phyloP scores from a whole-genome alignment of 2,113 vertebrate species.

The Myotis davidii region DNA sequence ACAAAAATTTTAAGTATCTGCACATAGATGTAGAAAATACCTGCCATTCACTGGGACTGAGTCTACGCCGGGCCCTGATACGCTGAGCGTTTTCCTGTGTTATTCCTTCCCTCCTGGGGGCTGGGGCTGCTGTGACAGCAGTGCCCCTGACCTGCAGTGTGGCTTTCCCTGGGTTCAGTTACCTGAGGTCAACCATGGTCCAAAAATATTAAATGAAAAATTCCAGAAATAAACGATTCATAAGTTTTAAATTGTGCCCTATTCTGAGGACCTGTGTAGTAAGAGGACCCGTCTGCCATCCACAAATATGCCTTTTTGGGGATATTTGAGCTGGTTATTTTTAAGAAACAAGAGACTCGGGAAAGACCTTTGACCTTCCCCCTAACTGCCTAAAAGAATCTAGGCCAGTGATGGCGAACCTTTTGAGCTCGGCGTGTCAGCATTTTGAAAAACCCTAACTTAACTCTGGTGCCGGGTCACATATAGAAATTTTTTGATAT shows the following conservation, averaged over 20 bases:
- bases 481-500: no score
- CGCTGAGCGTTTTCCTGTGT: rapidly evolving
- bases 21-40: neutral
- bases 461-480: no score
- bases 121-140: rapidly evolving
- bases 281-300: neutral
- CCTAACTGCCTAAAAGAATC: neutral
- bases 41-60: neutral
- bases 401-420: no score
- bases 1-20: neutral
- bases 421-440: no score
- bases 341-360: neutral
- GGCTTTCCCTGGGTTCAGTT: neutral
- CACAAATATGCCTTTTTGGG: neutral
- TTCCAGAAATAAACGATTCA: neutral
- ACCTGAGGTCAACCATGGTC: neutral
- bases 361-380: neutral
- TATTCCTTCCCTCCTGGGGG: neutral
- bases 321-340: neutral
- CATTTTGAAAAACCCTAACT: no score
- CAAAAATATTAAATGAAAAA: neutral
- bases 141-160: neutral
- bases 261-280: neutral
- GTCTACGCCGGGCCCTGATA: neutral
- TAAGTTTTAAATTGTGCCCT: neutral